Percentiles rank a stretch among this genome's conserved stretches.
phyloP scores from a whole-genome alignment of 2,113 vertebrate genomes.

The Ginglymostoma cirratum region DNA sequence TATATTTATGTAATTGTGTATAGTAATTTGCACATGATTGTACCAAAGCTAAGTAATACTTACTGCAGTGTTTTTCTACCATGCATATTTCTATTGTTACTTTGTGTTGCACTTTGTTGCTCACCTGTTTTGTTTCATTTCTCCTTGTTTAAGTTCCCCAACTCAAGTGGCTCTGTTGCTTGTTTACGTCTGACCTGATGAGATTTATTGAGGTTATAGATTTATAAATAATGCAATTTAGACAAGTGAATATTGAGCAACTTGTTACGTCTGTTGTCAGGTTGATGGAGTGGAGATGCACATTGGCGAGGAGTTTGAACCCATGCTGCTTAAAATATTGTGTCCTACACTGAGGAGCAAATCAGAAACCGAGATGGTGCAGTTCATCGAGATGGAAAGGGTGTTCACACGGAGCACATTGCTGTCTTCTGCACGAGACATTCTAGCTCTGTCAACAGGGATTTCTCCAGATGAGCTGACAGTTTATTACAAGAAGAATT shows the following conservation, averaged over 20 bases:
- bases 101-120: neutral
- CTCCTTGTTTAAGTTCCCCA: neutral
- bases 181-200: neutral
- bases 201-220: neutral
- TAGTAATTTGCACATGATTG: too few relatives aligned
- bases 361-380: conserved; percentile 42
- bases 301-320: conserved; percentile 70
- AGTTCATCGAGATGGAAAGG: conserved; percentile 46
- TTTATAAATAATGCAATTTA: neutral
- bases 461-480: conserved; percentile 44
- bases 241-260: neutral
- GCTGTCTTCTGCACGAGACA: conserved; percentile 46
- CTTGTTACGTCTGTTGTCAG: conserved; percentile 49
- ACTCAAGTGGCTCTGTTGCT: neutral
- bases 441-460: conserved; percentile 52
- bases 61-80: neutral
- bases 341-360: conserved; percentile 47
- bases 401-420: conserved; percentile 51
- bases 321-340: conserved; percentile 73
- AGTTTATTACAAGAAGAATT: neutral
- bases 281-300: conserved; percentile 66
- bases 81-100: neutral
- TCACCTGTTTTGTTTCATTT: neutral
- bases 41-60: neutral
- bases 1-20: too few relatives aligned